Conservation (phyloP, 2,888 invertebrate species). For the Oxytorus armatus region DNA sequence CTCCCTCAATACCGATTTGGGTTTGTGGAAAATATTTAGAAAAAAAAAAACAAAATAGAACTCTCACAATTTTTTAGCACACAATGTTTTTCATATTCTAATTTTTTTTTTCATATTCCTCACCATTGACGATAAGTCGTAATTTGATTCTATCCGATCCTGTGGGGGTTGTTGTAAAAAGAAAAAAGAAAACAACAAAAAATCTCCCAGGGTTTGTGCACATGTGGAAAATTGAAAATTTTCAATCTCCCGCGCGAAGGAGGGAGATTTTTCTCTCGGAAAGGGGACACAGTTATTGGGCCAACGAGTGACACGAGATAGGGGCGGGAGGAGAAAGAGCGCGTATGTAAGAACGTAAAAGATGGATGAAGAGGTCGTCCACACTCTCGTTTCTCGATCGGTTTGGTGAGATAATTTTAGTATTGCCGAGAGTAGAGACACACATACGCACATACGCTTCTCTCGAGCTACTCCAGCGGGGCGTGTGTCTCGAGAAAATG, state of each 20-base stretch:
- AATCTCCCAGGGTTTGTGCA: slow-evolving; percentile 16
- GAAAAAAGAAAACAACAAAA: not conserved
- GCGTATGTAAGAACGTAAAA: slow-evolving; percentile 9
- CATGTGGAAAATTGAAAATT: slow-evolving; percentile 33
- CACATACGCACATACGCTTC: not conserved
- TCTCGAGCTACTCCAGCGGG: slow-evolving; percentile 50
- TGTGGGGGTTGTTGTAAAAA: not conserved
- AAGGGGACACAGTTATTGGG: slow-evolving; percentile 37
- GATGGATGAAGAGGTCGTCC: slow-evolving; percentile 43
- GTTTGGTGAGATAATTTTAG: slow-evolving; percentile 80
- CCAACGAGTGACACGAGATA: slow-evolving; percentile 35
- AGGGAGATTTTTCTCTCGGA: slow-evolving; percentile 31
- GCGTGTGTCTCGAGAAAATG: slow-evolving; percentile 7
- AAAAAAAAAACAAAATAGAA: no score
- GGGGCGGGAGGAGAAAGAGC: not conserved
- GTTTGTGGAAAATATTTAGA: no score
- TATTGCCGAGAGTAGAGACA: slow-evolving; percentile 58
- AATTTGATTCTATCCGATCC: slow-evolving; percentile 39
- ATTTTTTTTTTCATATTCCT: no score
- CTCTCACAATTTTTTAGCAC: no score
- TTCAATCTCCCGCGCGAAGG: slow-evolving; percentile 31
- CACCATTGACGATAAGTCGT: slow-evolving; percentile 30
- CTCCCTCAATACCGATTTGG: no score
- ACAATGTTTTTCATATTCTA: no score
- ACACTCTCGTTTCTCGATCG: slow-evolving; percentile 71